Evolutionary conservation across 1,140 invertebrate species (phyloP).

Genomic region (Phthorimaea operculella): DNA sequence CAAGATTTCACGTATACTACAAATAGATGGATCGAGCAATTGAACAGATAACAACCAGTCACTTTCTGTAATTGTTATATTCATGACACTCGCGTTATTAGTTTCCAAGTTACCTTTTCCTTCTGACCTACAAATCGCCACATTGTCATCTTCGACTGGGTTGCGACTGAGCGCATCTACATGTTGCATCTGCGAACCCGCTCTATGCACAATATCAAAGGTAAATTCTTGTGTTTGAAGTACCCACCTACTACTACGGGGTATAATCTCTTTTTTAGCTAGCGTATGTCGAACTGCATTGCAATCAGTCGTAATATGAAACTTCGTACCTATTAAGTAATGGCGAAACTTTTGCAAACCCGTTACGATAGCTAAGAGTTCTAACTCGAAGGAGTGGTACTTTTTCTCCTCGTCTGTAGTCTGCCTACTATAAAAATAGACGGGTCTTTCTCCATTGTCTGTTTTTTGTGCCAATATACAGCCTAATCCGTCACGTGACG

Average conservation of each 20-base stretch:
- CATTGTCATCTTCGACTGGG: slow-evolving; percentile 2
- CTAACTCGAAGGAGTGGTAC: slow-evolving; percentile 12
- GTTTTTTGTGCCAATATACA: not conserved
- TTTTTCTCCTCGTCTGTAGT: slow-evolving; percentile 11
- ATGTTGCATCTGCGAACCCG: slow-evolving; percentile 27
- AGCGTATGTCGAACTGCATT: slow-evolving; percentile 17
- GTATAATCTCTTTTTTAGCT: slow-evolving; percentile 15
- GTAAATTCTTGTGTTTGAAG: slow-evolving; percentile 17
- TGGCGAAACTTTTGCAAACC: slow-evolving; percentile 16
- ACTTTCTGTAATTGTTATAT: slow-evolving; percentile 13
- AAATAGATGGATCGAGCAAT: slow-evolving; percentile 11
- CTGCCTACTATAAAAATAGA: slow-evolving; percentile 8
- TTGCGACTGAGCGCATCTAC: slow-evolving; percentile 38
- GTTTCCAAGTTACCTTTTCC: not conserved
- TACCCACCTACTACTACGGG: slow-evolving; percentile 20
- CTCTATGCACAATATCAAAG: slow-evolving; percentile 16
- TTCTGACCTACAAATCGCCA: too few species aligned
- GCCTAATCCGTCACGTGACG: not conserved
- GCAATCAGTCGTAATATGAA: slow-evolving; percentile 19
- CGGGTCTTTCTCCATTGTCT: slow-evolving; percentile 7
- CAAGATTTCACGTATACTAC: slow-evolving; percentile 11
- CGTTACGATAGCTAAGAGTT: slow-evolving; percentile 23
- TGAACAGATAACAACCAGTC: slow-evolving; percentile 21
- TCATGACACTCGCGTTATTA: not conserved
- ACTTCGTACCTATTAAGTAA: slow-evolving; percentile 14